Evolutionary conservation across 2,113 vertebrate genomes (phyloP).

Genomic region (Orycteropus afer): DNA sequence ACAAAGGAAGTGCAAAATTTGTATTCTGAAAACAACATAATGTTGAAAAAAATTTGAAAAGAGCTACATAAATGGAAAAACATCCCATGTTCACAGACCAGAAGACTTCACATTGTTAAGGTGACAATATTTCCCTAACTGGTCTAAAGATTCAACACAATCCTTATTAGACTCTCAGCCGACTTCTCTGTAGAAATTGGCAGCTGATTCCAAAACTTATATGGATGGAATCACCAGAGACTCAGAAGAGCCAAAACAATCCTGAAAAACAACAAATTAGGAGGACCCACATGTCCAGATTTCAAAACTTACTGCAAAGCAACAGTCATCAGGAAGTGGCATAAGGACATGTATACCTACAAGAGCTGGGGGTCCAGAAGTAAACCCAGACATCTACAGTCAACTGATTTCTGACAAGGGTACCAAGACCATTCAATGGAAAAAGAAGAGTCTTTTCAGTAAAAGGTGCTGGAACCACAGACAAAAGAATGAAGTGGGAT

Average conservation of each 20-base stretch:
- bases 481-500: background rate
- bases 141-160: background rate
- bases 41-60: background rate
- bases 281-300: background rate
- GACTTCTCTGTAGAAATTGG: background rate
- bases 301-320: slow-evolving; percentile 22
- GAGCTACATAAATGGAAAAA: background rate
- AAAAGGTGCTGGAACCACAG: background rate
- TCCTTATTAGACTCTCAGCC: background rate
- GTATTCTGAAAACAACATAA: background rate
- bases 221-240: background rate
- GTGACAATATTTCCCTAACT: background rate
- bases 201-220: background rate
- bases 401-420: background rate
- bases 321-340: background rate
- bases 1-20: background rate
- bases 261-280: background rate
- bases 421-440: background rate
- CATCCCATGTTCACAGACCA: background rate
- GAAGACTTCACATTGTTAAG: background rate
- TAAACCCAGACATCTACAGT: background rate
- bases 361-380: background rate
- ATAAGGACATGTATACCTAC: background rate
- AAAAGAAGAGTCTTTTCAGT: background rate
- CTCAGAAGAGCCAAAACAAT: background rate